Conservation (phyloP, 2,888 invertebrate genomes). For the Onchidella celtica region DNA sequence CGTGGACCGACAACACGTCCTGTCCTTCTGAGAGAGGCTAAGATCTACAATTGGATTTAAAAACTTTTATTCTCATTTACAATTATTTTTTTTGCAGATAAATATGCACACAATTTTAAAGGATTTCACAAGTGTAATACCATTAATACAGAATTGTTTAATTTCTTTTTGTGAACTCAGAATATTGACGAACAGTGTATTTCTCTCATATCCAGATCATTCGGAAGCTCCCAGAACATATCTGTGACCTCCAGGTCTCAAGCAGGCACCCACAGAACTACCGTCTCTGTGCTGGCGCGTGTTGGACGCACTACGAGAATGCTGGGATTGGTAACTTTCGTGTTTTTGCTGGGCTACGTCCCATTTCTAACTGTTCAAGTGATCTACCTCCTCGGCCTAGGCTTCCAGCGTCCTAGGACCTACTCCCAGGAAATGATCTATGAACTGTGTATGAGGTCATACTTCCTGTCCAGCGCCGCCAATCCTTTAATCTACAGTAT, state of each 20-base stretch:
- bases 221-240: constrained; percentile 15
- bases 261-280: neutral
- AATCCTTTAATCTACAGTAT: constrained; percentile 58
- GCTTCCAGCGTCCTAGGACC: constrained; percentile 55
- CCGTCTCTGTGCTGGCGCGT: constrained; percentile 52
- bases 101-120: no score
- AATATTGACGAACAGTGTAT: no score
- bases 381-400: constrained; percentile 60
- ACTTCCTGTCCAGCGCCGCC: constrained; percentile 59
- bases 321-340: constrained; percentile 64
- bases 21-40: no score
- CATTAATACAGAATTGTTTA: no score
- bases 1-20: no score
- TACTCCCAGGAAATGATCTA: constrained; percentile 57
- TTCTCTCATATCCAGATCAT: constrained; percentile 5
- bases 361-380: constrained; percentile 68
- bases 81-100: no score
- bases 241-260: neutral
- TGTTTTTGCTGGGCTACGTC: constrained; percentile 64
- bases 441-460: constrained; percentile 67
- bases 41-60: no score
- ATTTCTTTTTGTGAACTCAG: no score
- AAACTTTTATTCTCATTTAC: no score
- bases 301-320: constrained; percentile 64
- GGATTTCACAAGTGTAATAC: no score